Evolutionary conservation across 2,888 invertebrate species (phyloP), one percentile per base, ranked within the genome.

Genomic region (Eudasyphora cyanicolor): DNA sequence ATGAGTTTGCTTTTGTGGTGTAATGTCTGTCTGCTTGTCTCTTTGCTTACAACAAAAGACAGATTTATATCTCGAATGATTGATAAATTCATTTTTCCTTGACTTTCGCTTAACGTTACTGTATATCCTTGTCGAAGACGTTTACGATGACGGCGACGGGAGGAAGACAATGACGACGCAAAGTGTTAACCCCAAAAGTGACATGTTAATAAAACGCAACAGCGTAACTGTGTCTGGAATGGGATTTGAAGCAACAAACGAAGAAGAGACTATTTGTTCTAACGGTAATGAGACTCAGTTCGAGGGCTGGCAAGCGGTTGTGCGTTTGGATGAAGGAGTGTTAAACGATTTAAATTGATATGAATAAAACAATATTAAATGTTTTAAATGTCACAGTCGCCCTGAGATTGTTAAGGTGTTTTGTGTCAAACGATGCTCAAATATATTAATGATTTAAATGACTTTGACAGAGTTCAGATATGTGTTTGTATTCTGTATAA

Each of bases 1-100:
- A 89, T 89, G 88, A 88, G 88, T 88, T 88, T 89, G 88, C 89
- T 79, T 74, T 79, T 79, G 84, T 77, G 76, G 79, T 79, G 79
- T 77, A 57, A 45, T 76, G 73, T 45, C 57, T 42, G 17, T 29
- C 32, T 29, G 19, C 74, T 24, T 76, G 73, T 45, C 57, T 42
- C 27, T 29, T 49, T 29, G 19, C 74, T 24, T 49, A 62, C 67
- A 76, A 60, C 51, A 62, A 77, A 73, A 70, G 76, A 70, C 42
- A 76, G 76, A 82, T 79, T 84, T 78, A 71, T 64, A 80, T 83
- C 80, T 62, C 45, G 10, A 81, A 69, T 79, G 84, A 81, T 81
- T 84, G 84, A 79, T 76, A 73, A 71, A 76, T 79, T 76, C 38
- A 74, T 75, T 76, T 73, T 69, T 24, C 17, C n/a, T 21, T 38